A percentile compares a stretch with the other conserved stretches of the same genome.
Conservation (phyloP, 2,888 invertebrate genomes). For the Trichacis sp. region DNA sequence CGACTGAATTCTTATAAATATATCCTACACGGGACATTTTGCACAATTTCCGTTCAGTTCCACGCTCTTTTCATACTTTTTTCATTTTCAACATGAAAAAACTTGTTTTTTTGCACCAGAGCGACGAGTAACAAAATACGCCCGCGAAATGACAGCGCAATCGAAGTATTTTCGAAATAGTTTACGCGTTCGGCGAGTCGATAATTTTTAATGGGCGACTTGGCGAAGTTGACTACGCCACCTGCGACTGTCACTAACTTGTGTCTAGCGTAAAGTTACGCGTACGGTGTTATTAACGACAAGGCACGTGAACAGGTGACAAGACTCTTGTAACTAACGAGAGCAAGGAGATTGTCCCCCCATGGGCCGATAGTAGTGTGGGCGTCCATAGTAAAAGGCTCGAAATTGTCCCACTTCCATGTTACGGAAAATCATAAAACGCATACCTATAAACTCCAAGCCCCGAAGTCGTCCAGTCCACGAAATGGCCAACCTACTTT, state of each 20-base stretch:
- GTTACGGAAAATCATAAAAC: conserved; percentile 27
- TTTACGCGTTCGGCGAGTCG: not conserved
- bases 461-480: no score
- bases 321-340: conserved; percentile 43
- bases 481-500: no score
- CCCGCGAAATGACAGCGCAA: no score
- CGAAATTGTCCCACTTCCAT: conserved; percentile 36
- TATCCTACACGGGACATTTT: no score
- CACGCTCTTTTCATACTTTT: no score
- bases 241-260: conserved; percentile 21
- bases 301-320: conserved; percentile 44
- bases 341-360: conserved; percentile 26
- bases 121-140: no score
- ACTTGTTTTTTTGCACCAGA: no score
- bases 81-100: no score
- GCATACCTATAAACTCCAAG: conserved; percentile 14
- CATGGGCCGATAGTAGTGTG: conserved; percentile 28
- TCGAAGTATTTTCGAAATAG: no score
- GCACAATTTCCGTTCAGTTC: no score
- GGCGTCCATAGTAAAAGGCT: conserved; percentile 34
- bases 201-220: not conserved
- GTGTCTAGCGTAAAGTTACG: conserved; percentile 46
- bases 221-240: conserved; percentile 14
- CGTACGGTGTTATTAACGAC: conserved; percentile 43
- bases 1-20: no score